Evolutionary conservation across 2,888 invertebrate genomes (phyloP).

Genomic region (Hololepta plana): DNA sequence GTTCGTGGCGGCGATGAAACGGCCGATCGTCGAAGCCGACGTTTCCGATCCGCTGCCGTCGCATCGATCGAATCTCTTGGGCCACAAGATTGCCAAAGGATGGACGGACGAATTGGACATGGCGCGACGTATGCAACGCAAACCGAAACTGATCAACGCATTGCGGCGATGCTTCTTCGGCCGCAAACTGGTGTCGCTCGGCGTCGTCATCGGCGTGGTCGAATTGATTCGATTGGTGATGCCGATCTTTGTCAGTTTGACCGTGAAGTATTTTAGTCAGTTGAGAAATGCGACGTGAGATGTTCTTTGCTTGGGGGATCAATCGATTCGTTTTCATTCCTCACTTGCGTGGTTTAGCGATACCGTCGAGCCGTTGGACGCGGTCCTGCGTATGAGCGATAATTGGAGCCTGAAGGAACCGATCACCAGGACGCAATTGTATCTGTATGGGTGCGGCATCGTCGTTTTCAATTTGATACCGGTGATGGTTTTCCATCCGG

Average conservation of each 20-base stretch:
- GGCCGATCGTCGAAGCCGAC: constrained; percentile 29
- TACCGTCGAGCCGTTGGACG: too few species aligned
- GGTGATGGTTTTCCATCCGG: constrained; percentile 49
- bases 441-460: constrained; percentile 20
- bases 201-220: constrained; percentile 32
- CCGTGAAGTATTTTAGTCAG: constrained; percentile 26
- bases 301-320: background rate
- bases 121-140: constrained; percentile 24
- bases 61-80: constrained; percentile 39
- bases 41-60: constrained; percentile 44
- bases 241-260: too few species aligned
- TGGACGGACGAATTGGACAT: constrained; percentile 38
- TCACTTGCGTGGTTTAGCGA: background rate
- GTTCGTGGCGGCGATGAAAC: constrained; percentile 17
- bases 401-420: background rate
- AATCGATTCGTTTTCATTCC: constrained; percentile 1
- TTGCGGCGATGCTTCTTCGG: constrained; percentile 37
- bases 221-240: too few species aligned
- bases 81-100: constrained; percentile 38
- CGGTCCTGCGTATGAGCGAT: background rate
- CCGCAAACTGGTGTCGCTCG: constrained; percentile 33
- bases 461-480: constrained; percentile 37
- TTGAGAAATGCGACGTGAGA: background rate
- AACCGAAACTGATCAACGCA: constrained; percentile 39
- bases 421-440: background rate